Conservation (phyloP, 2,797 vertebrate species). For the Urophycis tenuis region DNA sequence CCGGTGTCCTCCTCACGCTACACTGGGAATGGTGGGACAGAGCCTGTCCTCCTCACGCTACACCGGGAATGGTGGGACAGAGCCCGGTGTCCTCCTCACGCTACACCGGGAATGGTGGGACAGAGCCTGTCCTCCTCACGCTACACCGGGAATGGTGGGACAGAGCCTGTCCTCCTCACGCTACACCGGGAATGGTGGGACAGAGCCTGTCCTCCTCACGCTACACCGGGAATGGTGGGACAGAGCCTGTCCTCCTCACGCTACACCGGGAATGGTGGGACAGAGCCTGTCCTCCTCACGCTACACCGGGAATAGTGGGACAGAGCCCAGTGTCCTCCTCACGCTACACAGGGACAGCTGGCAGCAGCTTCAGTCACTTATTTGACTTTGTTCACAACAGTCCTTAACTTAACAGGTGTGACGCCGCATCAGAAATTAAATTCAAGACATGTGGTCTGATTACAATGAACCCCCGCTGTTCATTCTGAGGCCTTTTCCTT, state of each 20-base stretch:
- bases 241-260: slow-evolving; percentile 18
- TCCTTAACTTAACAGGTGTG: neutral
- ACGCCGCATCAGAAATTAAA: neutral
- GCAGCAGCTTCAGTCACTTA: slow-evolving; percentile 36
- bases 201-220: slow-evolving; percentile 18
- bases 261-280: slow-evolving; percentile 17
- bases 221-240: slow-evolving; percentile 17
- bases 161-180: slow-evolving; percentile 18
- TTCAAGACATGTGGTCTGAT: neutral
- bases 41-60: slow-evolving; percentile 18
- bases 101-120: slow-evolving; percentile 17
- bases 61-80: slow-evolving; percentile 18
- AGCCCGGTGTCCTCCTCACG: slow-evolving; percentile 27
- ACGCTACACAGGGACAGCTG: slow-evolving; percentile 21
- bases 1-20: slow-evolving; percentile 21
- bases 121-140: slow-evolving; percentile 18
- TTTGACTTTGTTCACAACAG: slow-evolving; percentile 8
- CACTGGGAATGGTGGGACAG: slow-evolving; percentile 18
- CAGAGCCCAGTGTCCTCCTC: slow-evolving; percentile 28
- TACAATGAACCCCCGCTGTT: too few relatives aligned
- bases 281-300: slow-evolving; percentile 18
- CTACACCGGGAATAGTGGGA: slow-evolving; percentile 17
- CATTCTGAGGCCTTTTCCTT: neutral
- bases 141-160: slow-evolving; percentile 17
- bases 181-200: slow-evolving; percentile 17